Evolutionary conservation across 2,113 vertebrate genomes (phyloP), one percentile per base, ranked within the genome.

Genomic region (Thomomys bottae): DNA sequence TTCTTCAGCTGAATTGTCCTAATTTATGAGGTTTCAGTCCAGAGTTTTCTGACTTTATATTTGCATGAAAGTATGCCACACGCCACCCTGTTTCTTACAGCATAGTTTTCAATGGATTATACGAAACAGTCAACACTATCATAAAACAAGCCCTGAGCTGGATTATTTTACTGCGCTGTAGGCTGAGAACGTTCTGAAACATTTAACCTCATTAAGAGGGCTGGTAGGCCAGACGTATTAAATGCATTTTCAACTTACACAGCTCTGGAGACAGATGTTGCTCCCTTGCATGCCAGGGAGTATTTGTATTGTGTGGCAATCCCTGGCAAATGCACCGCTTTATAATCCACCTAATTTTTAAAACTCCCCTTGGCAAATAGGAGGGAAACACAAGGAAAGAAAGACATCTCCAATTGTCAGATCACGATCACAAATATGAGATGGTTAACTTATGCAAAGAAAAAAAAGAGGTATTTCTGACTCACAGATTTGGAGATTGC

Each of bases 311-410:
- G 23, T 87, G 30, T 75, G 61, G 83, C 18, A 93, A 66, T 88
- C 57, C 40, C 23, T 70, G 1, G 80, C 77, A 89, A 76, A 90
- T 75, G 9, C 59, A 79, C 21, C 45, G 34, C 54, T 87, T 86
- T 42, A 61, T 64, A 92, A 88, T 75, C 93, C 61, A 73, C 12
- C 12, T 3, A 4, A 54, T 54, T 12, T 54, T 78, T 34, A 88
- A 89, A 92, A 64, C 23, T 59, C 24, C 18, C 5, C 79, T 3
- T 76, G 36, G 63, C 45, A 88, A 85, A 42, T 12, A 82, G 66
- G 18, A 88, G 88, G 83, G 63, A 94, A 80, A 64, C 5, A 49
- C 21, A 80, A 64, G 42, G n/a, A 23, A 95, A 85, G 11, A 61
- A 83, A 54, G 49, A 10, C 3, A 54, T 54, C 14, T 15, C 49